These are phyloP conservation scores for Tupaia tana DNA, from an alignment of 2,113 vertebrate species.

Conservation along the genomic window DNA sequence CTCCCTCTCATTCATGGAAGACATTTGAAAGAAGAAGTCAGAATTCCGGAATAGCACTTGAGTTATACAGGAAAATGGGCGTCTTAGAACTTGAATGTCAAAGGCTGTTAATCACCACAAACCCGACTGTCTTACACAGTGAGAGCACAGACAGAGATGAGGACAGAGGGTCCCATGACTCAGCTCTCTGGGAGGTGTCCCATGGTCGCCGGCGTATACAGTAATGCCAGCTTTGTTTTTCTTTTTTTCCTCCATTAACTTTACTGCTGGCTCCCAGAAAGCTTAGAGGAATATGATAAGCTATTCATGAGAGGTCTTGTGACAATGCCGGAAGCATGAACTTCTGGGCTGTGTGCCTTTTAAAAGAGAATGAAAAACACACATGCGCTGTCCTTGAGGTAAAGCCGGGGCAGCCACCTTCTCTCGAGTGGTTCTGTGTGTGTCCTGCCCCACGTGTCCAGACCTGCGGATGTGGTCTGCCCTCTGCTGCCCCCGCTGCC, in stretches of 20 bases:
- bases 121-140: not conserved
- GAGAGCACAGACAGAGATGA: not conserved
- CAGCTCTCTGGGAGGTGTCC: not conserved
- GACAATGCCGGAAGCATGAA: slow-evolving; percentile 11
- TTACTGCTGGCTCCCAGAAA: not conserved
- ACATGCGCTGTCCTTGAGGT: not conserved
- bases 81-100: not conserved
- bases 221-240: not conserved
- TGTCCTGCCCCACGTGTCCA: not conserved
- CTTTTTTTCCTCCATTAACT: not conserved
- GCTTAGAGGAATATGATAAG: not conserved
- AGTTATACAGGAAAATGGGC: not conserved
- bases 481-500: not conserved
- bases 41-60: not conserved
- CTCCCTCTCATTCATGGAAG: too few species aligned
- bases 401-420: not conserved
- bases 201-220: not conserved
- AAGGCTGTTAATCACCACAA: not conserved
- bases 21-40: not conserved
- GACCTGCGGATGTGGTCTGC: not conserved
- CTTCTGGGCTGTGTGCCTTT: not conserved
- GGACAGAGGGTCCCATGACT: not conserved
- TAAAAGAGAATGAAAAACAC: not conserved
- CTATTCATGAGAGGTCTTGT: not conserved
- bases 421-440: not conserved